Base-by-base conservation (phyloP, 2,113 vertebrate genomes). In the Nothoprocta perdicaria region DNA sequence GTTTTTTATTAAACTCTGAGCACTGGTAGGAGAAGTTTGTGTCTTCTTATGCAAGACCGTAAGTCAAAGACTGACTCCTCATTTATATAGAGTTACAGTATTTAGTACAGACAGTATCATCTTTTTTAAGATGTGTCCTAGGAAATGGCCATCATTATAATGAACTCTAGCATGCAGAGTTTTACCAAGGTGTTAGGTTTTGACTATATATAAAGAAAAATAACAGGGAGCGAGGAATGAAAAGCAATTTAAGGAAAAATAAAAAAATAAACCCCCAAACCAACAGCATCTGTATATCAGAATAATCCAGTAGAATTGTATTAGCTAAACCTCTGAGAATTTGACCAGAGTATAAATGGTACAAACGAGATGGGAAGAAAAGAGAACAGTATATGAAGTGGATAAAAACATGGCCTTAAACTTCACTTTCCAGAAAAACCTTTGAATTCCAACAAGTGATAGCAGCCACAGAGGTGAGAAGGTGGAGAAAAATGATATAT, bases 231-330 rank as follows among this genome's bases (percentile, higher is more conserved):
- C 33, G 24, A 79, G 19, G 41, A 71, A 79, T 29, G 18, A 67
- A 86, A 89, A 81, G 14, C 9, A 72, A 21, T 17, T 81, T 84
- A 33, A 78, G 18, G 8, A 46, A 46, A 67, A 63, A 71, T n/a
- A 14, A n/a, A 78, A 21, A 48, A 17, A 48, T n/a, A 53, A 53
- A 53, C 4, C 16, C 45, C 16, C 15, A 19, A 46, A 46, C 16
- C 18, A 46, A 46, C 8, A 19, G 46, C 19, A 33, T 0, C 0
- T 12, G 14, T 52, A 23, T 33, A 67, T 35, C 45, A 18, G 40
- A 21, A 43, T 52, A 84, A 81, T 68, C 53, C 50, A 48, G 7
- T 38, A 58, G 43, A 17, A 62, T 24, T 50, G 12, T 48, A 31
- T 58, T 67, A 27, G 14, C 1, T 60, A 50, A 84, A 63, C 17